Conservation (phyloP, 2,888 invertebrate genomes). For the Steromphala cineraria region DNA sequence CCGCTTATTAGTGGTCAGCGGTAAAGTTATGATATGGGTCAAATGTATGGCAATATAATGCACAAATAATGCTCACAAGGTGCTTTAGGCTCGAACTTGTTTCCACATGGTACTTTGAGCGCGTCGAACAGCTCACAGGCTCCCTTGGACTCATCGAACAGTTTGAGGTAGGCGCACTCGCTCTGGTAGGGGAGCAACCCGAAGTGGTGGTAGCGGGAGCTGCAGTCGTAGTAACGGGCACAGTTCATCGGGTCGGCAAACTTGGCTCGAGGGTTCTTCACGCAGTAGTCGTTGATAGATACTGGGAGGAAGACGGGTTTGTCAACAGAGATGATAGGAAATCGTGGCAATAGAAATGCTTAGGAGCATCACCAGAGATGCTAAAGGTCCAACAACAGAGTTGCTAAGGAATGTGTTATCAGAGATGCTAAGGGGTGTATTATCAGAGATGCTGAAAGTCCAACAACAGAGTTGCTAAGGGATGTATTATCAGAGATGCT, state of each 20-base stretch:
- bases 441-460: too few relatives aligned
- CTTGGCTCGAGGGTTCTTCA: background rate
- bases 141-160: background rate
- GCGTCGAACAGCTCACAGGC: background rate
- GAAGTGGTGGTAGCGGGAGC: background rate
- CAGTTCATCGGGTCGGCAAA: conserved; percentile 1
- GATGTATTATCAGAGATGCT: too few relatives aligned
- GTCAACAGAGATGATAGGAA: background rate
- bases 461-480: too few relatives aligned
- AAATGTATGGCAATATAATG: too few relatives aligned
- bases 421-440: too few relatives aligned
- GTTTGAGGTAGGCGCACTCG: background rate
- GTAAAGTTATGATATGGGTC: too few relatives aligned
- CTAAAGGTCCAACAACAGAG: too few relatives aligned
- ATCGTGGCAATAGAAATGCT: too few relatives aligned
- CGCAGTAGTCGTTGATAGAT: background rate
- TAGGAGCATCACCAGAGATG: too few relatives aligned
- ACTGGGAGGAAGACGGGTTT: background rate
- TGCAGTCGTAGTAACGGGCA: conserved; percentile 9
- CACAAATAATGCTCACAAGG: conserved; percentile 12
- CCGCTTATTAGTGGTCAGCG: too few relatives aligned
- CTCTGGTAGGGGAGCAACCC: conserved; percentile 1
- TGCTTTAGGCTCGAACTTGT: conserved; percentile 13
- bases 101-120: background rate
- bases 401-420: too few relatives aligned